Base-by-base conservation (phyloP, 2,888 invertebrate genomes). In the Exephanes ischioxanthus region DNA sequence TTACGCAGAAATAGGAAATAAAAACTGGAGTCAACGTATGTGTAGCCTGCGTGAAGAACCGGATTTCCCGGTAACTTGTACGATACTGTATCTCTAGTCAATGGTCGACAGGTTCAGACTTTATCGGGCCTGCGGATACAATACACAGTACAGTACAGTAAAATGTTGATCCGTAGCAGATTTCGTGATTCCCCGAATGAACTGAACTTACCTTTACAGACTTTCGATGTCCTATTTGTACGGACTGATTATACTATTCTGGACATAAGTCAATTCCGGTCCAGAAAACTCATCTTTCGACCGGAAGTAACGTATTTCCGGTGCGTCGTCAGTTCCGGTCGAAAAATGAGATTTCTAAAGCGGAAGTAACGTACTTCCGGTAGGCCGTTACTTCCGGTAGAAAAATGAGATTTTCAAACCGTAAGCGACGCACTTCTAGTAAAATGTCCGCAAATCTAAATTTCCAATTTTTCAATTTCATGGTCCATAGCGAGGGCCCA, bases 31-130 rank as follows among this genome's bases (percentile, higher is more conserved):
- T 53, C 19, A 48, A 48, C 41, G n/a, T 41, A n/a, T 45, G 63
- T 48, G 82, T 45, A 45, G 14, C 58, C 14, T 33, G 41, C 19
- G 55, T 33, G 37, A 77, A 78, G 63, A 78, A 67, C 82, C 77
- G 82, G 82, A 78, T 78, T 83, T 78, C 82, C 77, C 82, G 77
- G 77, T 22, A 66, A 67, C 58, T 26, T 72, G 53, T 1, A 41
- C 53, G 51, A 77, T 72, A 77, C 22, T 71, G 22, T 82, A 77
- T 82, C 67, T 75, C 53, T 26, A 26, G 26, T 53, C 55, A 72
- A 72, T 26, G 61, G 66, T 58, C 14, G 71, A 22, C 19, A 58
- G 30, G 11, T 14, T 71, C 9, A 48, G 45, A 16, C 16, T 26
- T 26, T 68, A 22, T 48, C 68, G 45, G 6, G 22, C 22, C 9